Conservation (phyloP, 2,113 vertebrate species). For the Pelusios castaneus region DNA sequence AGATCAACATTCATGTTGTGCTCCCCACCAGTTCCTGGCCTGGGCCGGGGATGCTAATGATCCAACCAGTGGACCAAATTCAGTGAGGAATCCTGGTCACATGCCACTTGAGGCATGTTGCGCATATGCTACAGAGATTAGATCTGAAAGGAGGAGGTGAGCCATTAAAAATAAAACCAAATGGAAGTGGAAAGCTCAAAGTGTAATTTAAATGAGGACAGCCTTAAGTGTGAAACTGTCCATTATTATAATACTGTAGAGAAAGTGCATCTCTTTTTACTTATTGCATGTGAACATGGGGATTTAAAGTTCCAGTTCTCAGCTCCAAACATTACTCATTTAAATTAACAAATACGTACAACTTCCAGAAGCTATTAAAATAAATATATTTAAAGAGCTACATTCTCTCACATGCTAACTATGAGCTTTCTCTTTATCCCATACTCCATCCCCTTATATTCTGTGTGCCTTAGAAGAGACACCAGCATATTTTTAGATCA, state of each 20-base stretch:
- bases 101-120: too few relatives aligned
- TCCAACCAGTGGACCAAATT: too few relatives aligned
- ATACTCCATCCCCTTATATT: background rate
- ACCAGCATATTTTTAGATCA: background rate
- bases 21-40: too few relatives aligned
- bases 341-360: background rate
- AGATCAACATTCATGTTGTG: too few relatives aligned
- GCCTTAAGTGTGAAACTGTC: constrained; percentile 6
- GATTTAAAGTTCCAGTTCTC: constrained; percentile 26
- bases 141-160: background rate
- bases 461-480: background rate
- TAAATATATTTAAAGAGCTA: constrained; percentile 26
- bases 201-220: background rate
- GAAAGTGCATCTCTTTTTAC: constrained; percentile 14
- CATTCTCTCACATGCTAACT: background rate
- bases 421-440: background rate
- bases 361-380: background rate
- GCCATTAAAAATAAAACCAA: background rate
- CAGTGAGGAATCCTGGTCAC: too few relatives aligned
- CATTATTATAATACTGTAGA: background rate
- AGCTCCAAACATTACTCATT: constrained; percentile 17
- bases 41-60: too few relatives aligned
- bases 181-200: background rate
- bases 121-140: background rate
- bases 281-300: constrained; percentile 2